phyloP scores from a whole-genome alignment of 2,888 invertebrate genomes.

The Lochmaea crataegi region DNA sequence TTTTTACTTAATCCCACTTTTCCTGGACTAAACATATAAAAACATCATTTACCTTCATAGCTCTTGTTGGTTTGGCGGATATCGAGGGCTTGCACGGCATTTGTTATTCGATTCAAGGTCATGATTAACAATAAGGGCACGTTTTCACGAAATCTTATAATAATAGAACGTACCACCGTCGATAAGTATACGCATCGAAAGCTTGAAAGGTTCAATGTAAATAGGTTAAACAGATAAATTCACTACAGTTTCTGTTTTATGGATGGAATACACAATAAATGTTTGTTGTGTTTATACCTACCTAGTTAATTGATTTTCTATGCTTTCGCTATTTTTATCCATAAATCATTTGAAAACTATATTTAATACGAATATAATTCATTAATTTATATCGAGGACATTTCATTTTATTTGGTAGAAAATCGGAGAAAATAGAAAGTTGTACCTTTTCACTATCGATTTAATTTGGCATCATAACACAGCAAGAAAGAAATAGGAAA shows the following conservation, averaged over 20 bases:
- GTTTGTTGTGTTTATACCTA: not conserved
- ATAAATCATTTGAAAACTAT: no score
- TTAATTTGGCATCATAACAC: no score
- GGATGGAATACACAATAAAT: not conserved
- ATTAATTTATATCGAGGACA: no score
- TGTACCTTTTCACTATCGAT: no score
- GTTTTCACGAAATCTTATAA: constrained; percentile 17
- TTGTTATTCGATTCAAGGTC: constrained; percentile 16
- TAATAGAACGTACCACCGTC: constrained; percentile 5
- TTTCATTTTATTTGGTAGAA: no score
- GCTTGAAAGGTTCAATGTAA: constrained; percentile 5
- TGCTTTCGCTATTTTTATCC: no score
- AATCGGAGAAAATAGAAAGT: no score
- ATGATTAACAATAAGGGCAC: constrained; percentile 14
- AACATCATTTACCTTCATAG: constrained; percentile 13
- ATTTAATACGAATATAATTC: no score
- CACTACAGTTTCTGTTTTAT: not conserved
- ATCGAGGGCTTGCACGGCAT: constrained; percentile 17
- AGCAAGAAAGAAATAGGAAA: no score
- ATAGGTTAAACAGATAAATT: constrained; percentile 8
- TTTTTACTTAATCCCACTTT: not conserved
- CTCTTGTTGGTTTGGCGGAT: constrained; percentile 3
- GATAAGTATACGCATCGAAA: constrained; percentile 4
- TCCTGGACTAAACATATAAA: constrained; percentile 7
- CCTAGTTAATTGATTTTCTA: not conserved